A percentile compares a stretch with the other conserved stretches of the same genome.
Conservation (phyloP, 2,888 invertebrate species). For the Ryuthela nishihirai region DNA sequence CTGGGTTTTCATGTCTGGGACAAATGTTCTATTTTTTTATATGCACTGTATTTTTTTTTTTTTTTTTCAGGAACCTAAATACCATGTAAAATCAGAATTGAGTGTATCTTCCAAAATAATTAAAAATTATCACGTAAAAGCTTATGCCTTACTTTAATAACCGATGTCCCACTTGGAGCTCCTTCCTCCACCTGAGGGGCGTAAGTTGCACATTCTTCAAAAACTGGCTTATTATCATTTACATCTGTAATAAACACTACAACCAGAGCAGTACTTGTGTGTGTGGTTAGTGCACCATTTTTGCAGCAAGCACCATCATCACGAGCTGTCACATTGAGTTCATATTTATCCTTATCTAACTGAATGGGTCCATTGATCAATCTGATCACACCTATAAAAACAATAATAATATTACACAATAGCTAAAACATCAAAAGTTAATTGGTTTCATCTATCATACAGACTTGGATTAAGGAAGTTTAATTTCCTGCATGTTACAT, state of each 20-base stretch:
- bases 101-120: too few relatives aligned
- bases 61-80: too few relatives aligned
- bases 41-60: too few relatives aligned
- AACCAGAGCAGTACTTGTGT: constrained; percentile 90
- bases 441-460: too few relatives aligned
- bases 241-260: constrained; percentile 96
- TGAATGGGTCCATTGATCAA: constrained; percentile 81
- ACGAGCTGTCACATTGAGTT: constrained; percentile 92
- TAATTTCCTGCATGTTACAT: too few relatives aligned
- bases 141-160: constrained; percentile 80
- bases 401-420: too few relatives aligned
- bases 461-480: too few relatives aligned
- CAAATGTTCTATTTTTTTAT: too few relatives aligned
- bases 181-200: constrained; percentile 92
- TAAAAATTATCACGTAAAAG: too few relatives aligned
- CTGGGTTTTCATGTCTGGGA: too few relatives aligned
- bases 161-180: constrained; percentile 87
- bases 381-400: constrained; percentile 66
- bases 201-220: constrained; percentile 89
- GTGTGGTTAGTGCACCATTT: constrained; percentile 78
- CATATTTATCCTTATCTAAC: constrained; percentile 88
- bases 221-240: constrained; percentile 94
- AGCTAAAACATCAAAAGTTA: too few relatives aligned
- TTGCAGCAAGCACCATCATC: constrained; percentile 97
- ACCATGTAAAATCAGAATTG: too few relatives aligned